Conservation (phyloP, 1,140 invertebrate species). For the Aphaenogaster ashmeadi region DNA sequence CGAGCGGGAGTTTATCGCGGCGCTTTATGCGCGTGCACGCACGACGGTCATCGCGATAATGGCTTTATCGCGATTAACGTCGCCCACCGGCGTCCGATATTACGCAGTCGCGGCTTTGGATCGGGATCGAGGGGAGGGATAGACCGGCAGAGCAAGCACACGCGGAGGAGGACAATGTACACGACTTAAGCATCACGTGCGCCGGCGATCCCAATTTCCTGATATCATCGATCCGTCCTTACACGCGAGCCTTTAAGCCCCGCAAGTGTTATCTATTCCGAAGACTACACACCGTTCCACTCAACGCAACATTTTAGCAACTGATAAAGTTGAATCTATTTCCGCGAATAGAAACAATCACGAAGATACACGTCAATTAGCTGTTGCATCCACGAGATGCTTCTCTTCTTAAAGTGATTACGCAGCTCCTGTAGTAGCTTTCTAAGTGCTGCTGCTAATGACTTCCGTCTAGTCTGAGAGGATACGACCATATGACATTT, state of each 20-base stretch:
- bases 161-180: slow-evolving; percentile 48
- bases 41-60: slow-evolving; percentile 70
- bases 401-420: slow-evolving; percentile 27
- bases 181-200: slow-evolving; percentile 55
- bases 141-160: slow-evolving; percentile 43
- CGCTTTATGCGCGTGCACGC: slow-evolving; percentile 62
- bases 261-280: background rate
- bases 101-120: slow-evolving; percentile 63
- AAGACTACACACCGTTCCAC: background rate
- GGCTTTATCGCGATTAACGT: slow-evolving; percentile 67
- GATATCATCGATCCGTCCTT: slow-evolving; percentile 68
- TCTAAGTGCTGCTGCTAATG: slow-evolving; percentile 26
- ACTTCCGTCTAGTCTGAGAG: slow-evolving; percentile 32
- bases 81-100: slow-evolving; percentile 62
- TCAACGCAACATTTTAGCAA: background rate
- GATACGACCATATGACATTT: background rate
- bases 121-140: slow-evolving; percentile 39
- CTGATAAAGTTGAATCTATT: slow-evolving; percentile 26
- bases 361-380: background rate
- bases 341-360: background rate
- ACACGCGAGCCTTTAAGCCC: slow-evolving; percentile 26
- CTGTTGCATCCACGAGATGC: background rate
- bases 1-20: slow-evolving; percentile 45
- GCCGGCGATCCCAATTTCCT: slow-evolving; percentile 70
- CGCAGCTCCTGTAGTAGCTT: slow-evolving; percentile 18